These are phyloP conservation scores for Sympetrum striolatum DNA, from an alignment of 2,888 invertebrate species.

Conservation along the genomic window DNA sequence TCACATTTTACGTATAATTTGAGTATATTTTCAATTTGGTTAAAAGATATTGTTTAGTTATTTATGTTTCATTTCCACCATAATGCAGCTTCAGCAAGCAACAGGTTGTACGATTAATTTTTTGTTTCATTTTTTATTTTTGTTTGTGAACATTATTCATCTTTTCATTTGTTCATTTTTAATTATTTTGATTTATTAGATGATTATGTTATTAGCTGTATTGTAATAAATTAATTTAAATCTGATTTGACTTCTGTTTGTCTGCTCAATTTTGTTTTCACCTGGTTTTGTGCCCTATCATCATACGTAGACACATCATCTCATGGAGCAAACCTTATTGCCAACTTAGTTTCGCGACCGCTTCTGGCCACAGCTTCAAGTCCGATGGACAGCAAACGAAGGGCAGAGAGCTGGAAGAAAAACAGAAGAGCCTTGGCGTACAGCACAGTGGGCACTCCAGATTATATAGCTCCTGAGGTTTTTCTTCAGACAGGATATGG, in stretches of 20 bases:
- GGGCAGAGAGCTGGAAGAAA: constrained; percentile 99
- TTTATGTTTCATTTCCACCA: neutral
- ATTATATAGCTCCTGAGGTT: constrained; percentile 99
- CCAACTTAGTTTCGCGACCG: constrained; percentile 40
- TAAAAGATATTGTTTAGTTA: neutral
- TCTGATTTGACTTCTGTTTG: constrained; percentile 1
- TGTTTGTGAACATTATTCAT: neutral
- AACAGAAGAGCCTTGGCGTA: constrained; percentile 95
- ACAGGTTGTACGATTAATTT: too few relatives aligned
- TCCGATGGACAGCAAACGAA: constrained; percentile 96
- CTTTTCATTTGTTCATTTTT: neutral
- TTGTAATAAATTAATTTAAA: neutral
- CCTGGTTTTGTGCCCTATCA: neutral
- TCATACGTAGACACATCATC: constrained; percentile 38
- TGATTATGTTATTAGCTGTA: neutral
- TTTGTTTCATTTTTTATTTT: neutral
- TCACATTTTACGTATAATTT: neutral
- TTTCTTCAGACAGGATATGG: constrained; percentile 98
- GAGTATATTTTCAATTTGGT: neutral
- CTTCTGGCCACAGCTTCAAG: constrained; percentile 63
- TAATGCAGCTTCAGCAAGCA: too few relatives aligned
- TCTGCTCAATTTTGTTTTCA: constrained; percentile 7
- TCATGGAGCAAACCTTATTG: constrained; percentile 42
- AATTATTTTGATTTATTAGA: neutral
- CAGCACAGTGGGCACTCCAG: constrained; percentile 96